Percentiles rank a stretch among this genome's conserved stretches.
phyloP scores from a whole-genome alignment of 2,888 invertebrate species.

The Gastrophysa polygoni region DNA sequence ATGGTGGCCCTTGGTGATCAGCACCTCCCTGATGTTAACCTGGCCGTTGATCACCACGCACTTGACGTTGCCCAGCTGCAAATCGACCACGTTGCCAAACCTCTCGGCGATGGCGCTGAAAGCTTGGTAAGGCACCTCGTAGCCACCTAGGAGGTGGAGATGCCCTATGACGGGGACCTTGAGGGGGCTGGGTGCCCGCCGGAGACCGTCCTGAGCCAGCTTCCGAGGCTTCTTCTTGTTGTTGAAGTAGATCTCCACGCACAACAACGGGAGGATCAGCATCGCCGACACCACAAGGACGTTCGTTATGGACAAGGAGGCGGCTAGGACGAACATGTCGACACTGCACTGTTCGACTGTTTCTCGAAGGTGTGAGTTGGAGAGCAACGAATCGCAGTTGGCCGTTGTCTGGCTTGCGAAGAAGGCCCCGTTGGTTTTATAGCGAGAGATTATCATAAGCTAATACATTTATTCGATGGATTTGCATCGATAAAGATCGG shows the following conservation, averaged over 20 bases:
- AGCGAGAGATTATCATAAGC: slow-evolving; percentile 19
- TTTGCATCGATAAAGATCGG: slow-evolving; percentile 19
- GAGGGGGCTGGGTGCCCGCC: slow-evolving; percentile 61
- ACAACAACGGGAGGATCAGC: slow-evolving; percentile 12
- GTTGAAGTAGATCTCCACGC: slow-evolving; percentile 13
- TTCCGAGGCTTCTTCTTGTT: slow-evolving; percentile 12
- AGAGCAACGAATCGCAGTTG: slow-evolving; percentile 23
- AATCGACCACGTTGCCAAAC: slow-evolving; percentile 63
- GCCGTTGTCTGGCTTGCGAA: slow-evolving; percentile 26
- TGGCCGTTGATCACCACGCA: slow-evolving; percentile 66
- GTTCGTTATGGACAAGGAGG: slow-evolving; percentile 20
- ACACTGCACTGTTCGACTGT: slow-evolving; percentile 7
- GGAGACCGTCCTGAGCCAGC: slow-evolving; percentile 19
- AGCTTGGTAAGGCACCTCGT: slow-evolving; percentile 66
- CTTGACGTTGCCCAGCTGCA: slow-evolving; percentile 63
- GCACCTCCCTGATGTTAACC: slow-evolving; percentile 65
- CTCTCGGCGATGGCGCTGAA: slow-evolving; percentile 61
- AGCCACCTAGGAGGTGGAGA: slow-evolving; percentile 62
- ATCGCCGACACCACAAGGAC: slow-evolving; percentile 17
- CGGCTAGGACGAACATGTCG: slow-evolving; percentile 24
- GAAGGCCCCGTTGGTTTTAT: not conserved
- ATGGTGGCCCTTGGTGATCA: slow-evolving; percentile 64
- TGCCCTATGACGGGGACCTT: slow-evolving; percentile 65
- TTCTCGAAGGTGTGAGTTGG: slow-evolving; percentile 9
- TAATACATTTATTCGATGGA: slow-evolving; percentile 22